Conservation (phyloP, 2,113 vertebrate genomes). For the zebrafish (Danio rerio) region GRCz12tu NC_133200.1:24603501-24604000, state of each 20-base stretch:
- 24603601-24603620: neutral
- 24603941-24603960: too few relatives aligned
- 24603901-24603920: neutral
- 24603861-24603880: neutral
- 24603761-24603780: conserved; percentile 27
- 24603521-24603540: conserved; percentile 7
- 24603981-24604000: too few relatives aligned
- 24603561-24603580: conserved; percentile 4
- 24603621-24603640: neutral
- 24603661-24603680: conserved; percentile 23
- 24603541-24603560: too few relatives aligned
- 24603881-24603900: neutral
- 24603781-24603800: conserved; percentile 8
- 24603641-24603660: neutral
- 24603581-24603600: conserved; percentile 18
- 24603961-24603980: too few relatives aligned
- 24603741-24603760: conserved; percentile 23
- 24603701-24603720: conserved; percentile 19
- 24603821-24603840: neutral
- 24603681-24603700: conserved; percentile 10
- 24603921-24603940: too few relatives aligned
- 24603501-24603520: neutral
- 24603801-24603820: conserved; percentile 6
- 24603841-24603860: neutral
- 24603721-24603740: neutral